Evolutionary conservation across 2,797 vertebrate species (phyloP).

Genomic region (Graptemys geographica): DNA sequence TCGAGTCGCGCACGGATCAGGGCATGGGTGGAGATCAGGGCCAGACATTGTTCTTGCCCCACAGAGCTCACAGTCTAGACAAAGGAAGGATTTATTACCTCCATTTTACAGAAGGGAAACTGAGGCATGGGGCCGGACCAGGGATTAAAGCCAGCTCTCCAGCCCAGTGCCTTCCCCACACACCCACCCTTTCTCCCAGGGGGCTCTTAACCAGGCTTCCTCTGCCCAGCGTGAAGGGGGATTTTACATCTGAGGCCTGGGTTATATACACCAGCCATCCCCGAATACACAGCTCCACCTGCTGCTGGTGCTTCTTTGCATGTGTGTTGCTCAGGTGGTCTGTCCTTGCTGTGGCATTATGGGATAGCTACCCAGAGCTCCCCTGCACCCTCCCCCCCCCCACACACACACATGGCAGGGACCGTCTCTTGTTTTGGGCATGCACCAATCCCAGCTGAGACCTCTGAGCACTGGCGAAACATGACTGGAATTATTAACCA

Average conservation of each 20-base stretch:
- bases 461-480: not conserved
- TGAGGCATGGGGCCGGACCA: not conserved
- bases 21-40: not conserved
- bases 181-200: not conserved
- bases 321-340: not conserved
- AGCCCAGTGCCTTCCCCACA: too few relatives aligned
- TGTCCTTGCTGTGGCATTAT: not conserved
- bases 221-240: not conserved
- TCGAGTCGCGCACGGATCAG: fast-evolving
- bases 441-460: not conserved
- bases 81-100: not conserved
- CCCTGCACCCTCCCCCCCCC: not conserved
- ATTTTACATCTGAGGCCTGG: not conserved
- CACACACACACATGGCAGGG: too few relatives aligned
- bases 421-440: not conserved
- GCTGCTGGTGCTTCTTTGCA: not conserved
- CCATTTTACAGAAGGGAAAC: not conserved
- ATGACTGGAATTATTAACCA: not conserved
- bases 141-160: not conserved
- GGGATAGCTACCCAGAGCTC: not conserved
- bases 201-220: not conserved
- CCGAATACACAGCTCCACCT: not conserved
- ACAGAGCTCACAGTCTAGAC: not conserved
- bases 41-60: not conserved
- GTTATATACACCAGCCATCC: not conserved